Base-by-base conservation (phyloP, 2,113 vertebrate species). In the Australoheros scitulus region DNA sequence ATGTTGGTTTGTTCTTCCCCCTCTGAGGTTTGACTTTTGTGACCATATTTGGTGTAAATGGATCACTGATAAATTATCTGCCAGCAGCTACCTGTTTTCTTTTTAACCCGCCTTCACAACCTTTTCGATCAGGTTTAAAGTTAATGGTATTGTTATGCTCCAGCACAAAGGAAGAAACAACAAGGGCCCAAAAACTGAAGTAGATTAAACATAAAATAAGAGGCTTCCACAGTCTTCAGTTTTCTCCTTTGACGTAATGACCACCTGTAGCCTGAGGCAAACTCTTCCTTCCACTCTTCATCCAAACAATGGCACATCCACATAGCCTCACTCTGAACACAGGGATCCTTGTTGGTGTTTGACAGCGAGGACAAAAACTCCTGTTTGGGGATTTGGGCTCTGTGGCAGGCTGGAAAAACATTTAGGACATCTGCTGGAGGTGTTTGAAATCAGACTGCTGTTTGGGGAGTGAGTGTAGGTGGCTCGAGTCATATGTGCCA, bases 281-380 rank as follows among this genome's bases (percentile, higher is more conserved):
- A 78, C 92, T 92, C 94, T 90, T 88, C 64, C 75, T 52, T 87
- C 29, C 52, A 82, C 91, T 87, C 84, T 89, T 92, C 90, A 89
- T 65, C 80, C 55, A 76, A 79, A 89, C 84, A 87, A 82, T 86
- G 78, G 87, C 85, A 88, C 57, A 26, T 26, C 22, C 57, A 86
- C 75, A 74, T 63, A 79, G 59, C 68, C 60, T 86, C 86, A 59
- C 63, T 88, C 87, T 26, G 65, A 86, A 87, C 80, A 92, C 81
- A 84, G 74, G 41, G 82, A 87, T 60, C 32, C 77, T 90, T 92
- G 92, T 94, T 89, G 83, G 70, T 82, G 90, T 86, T 87, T 94
- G 92, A 94, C 87, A 92, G 88, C 61, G 29, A 92, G 84, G 87
- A 94, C 77, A 90, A 91, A 77, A 5, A 59, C 90, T 81, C 87